Evolutionary conservation across 2,797 vertebrate species (phyloP), one percentile per base, ranked within the genome.

Genomic region (Melanotaenia parkinsoni): DNA sequence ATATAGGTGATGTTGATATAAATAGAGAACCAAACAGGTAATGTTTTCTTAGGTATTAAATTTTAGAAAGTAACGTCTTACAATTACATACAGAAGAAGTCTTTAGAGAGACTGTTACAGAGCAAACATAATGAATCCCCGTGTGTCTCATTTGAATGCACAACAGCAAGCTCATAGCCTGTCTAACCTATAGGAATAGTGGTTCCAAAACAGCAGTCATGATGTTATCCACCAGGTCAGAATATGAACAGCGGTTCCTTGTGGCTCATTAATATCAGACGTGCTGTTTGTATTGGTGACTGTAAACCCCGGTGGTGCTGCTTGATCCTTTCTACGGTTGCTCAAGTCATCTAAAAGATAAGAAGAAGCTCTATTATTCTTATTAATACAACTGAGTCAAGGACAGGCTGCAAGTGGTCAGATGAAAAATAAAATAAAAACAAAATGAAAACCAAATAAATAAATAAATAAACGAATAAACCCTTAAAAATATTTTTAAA

Each of bases 261-360:
- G 12, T 62, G 37, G 38, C 51, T 63, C 38, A 45, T 63, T 3
- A 63, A 67, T 47, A 47, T 67, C 18, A 62, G 58, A 62, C 38
- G 32, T 24, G 33, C 33, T 32, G 71, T 37, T 74, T 71, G 74
- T 33, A 60, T 67, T 53, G 33, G 40, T 30, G 61, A 54, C 58
- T 24, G 18, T 67, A 50, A 71, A 61, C 28, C 28, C 22, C 13
- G 28, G 50, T 54, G 53, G 53, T 14, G 14, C 30, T 16, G 8
- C 30, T 30, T 3, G 7, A 30, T 4, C 14, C 1, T 28, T 53
- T 56, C 30, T 16, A 30, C 14, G 16, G 53, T 3, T 56, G 53
- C 6, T 30, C 13, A 30, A 56, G 53, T 3, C 16, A 5, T 28
- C 14, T 5, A 30, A 56, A 56, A 30, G 13, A 30, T 3, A 30